phyloP scores from a whole-genome alignment of 2,113 vertebrate genomes.

The Cyprinodon brontotheroides region DNA sequence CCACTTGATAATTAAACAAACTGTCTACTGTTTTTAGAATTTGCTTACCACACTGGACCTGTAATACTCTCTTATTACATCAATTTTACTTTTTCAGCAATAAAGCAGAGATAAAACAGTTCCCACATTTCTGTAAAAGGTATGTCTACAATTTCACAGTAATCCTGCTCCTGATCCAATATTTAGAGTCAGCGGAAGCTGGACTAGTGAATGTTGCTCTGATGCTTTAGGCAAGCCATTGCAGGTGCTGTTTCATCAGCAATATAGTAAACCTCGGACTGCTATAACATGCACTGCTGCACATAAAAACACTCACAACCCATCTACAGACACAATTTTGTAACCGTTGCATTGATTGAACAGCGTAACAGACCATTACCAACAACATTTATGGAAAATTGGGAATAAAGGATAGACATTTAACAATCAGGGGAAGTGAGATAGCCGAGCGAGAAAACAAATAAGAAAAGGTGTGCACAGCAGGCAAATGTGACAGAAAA shows the following conservation, averaged over 20 bases:
- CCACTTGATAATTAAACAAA: not conserved
- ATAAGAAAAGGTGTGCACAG: slow-evolving; percentile 16
- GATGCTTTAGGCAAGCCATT: slow-evolving; percentile 12
- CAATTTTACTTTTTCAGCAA: not conserved
- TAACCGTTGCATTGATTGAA: slow-evolving; percentile 54
- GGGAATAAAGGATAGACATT: slow-evolving; percentile 48
- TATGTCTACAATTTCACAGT: not conserved
- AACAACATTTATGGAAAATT: slow-evolving; percentile 34
- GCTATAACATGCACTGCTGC: slow-evolving; percentile 50
- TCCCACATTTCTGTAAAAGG: slow-evolving; percentile 4
- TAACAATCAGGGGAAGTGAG: slow-evolving; percentile 45
- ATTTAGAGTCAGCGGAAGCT: slow-evolving; percentile 8
- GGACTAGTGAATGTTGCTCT: slow-evolving; percentile 13
- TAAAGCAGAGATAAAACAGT: not conserved
- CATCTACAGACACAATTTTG: slow-evolving; percentile 39
- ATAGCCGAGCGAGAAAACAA: slow-evolving; percentile 7
- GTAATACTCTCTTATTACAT: not conserved
- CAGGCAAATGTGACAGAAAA: slow-evolving; percentile 28
- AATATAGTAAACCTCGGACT: slow-evolving; percentile 34
- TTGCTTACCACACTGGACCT: not conserved
- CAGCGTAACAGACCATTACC: slow-evolving; percentile 46
- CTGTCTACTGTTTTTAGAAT: not conserved
- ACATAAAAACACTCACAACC: slow-evolving; percentile 30
- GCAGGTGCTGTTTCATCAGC: slow-evolving; percentile 20
- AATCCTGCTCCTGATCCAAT: not conserved